These are phyloP conservation scores for Homarus gammarus DNA, from an alignment of 2,888 invertebrate species.

Conservation along the genomic window DNA sequence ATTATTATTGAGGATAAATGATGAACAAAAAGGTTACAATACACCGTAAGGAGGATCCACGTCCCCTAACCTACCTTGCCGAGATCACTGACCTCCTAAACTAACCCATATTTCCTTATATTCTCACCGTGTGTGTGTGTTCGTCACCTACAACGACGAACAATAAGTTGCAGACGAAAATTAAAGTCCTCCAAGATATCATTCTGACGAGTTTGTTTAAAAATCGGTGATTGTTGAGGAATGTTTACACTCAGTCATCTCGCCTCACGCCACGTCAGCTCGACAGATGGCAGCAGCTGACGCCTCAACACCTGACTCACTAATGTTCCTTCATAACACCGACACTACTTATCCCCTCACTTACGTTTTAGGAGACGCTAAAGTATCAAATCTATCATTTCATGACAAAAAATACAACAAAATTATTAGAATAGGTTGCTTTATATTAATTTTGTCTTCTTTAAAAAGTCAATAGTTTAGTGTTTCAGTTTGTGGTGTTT, in stretches of 20 bases:
- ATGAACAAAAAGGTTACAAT: no score
- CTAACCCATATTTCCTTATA: background rate
- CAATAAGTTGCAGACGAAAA: constrained; percentile 37
- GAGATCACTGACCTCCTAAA: background rate
- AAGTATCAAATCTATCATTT: background rate
- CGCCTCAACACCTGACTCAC: background rate
- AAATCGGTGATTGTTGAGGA: constrained; percentile 6
- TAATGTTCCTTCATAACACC: no score
- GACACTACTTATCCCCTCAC: no score
- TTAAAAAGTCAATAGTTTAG: no score
- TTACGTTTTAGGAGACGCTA: background rate
- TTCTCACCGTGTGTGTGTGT: constrained; percentile 70
- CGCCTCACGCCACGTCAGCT: constrained; percentile 72
- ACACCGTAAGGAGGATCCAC: no score
- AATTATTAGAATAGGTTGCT: no score
- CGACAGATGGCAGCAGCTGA: constrained; percentile 62
- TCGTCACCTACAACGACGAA: constrained; percentile 61
- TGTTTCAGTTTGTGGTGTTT: no score
- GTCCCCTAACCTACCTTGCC: background rate
- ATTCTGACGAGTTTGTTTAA: constrained; percentile 9
- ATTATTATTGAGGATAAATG: no score
- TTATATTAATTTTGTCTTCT: no score
- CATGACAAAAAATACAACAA: background rate
- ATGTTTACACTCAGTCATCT: constrained; percentile 45
- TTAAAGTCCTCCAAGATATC: constrained; percentile 41